Evolutionary conservation across 1,140 invertebrate genomes (phyloP).

Genomic region (Heliconius melpomene): DNA sequence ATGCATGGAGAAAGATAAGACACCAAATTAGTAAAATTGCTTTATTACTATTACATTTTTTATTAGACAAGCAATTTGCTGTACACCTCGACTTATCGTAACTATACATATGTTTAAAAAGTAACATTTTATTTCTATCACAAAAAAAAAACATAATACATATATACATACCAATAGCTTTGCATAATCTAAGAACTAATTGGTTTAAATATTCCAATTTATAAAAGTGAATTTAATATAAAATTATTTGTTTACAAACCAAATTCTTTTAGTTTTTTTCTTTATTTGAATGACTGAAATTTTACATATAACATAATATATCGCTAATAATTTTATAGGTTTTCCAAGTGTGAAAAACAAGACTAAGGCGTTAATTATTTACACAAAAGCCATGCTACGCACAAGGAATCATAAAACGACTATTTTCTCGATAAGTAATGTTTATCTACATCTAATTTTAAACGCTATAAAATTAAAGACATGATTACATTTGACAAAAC

Average conservation of each 20-base stretch:
- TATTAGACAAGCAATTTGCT: conserved; percentile 43
- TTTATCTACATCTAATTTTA: conserved; percentile 1
- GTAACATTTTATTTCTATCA: conserved; percentile 35
- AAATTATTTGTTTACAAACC: not conserved
- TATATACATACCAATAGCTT: conserved; percentile 14
- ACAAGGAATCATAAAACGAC: not conserved
- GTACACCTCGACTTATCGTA: conserved; percentile 43
- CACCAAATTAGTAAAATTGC: conserved; percentile 5
- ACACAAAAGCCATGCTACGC: not conserved
- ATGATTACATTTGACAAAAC: conserved; percentile 3
- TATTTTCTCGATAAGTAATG: not conserved
- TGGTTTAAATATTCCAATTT: conserved; percentile 3
- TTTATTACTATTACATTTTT: conserved; percentile 37
- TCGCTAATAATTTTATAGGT: not conserved
- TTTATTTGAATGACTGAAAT: not conserved
- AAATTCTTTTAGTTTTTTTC: not conserved
- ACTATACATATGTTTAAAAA: conserved; percentile 40
- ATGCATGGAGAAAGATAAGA: not conserved
- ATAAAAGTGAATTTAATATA: not conserved
- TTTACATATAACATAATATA: not conserved
- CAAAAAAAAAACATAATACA: conserved; percentile 29
- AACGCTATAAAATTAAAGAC: not conserved
- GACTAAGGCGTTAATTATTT: not conserved
- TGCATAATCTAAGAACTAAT: not conserved
- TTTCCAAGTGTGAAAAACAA: not conserved